Base-by-base conservation (phyloP, 1,140 invertebrate genomes). In the Drosophila ananassae region DNA sequence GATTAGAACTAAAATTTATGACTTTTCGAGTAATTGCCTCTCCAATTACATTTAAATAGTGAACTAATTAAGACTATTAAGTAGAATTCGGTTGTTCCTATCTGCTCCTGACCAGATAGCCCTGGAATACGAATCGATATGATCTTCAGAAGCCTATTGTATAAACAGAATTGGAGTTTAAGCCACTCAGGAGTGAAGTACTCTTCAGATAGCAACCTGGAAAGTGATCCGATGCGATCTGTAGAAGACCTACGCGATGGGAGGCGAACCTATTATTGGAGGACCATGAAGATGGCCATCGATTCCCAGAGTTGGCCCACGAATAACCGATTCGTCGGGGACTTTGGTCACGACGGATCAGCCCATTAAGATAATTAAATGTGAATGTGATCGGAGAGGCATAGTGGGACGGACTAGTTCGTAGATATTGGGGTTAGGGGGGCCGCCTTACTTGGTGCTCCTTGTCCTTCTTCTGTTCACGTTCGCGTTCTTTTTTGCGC, bases 401-500 rank as follows among this genome's bases (percentile, higher is more conserved):
- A 51, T 44, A 44, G 10, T 13, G 13, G 28, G 10, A 34, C 24
- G 25, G 21, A 24, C 10, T 37, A 37, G 10, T 17, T 17, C 17
- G 17, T 17, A n/a, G 3, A 37, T 32, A 12, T n/a, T 30, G 9
- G 28, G 34, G 13, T 8, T 37, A 37, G 13, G 2, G 2, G 12
- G 13, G 5, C n/a, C n/a, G 13, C 13, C 63, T 73, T 7, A 87
- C 82, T 71, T 85, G 69, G 46, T 71, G 63, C 10, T 89, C 79
- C 32, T 79, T 73, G 21, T 87, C 92, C 47, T 84, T 82, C 41
- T 80, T 77, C 12, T 80, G 90, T 48, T 92, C 92, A 37, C 92
- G 92, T 24, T 92, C 92, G 2, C 90, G 87, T 48, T 85, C 78
- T 46, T 91, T 92, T 90, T 92, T 93, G 34, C 92, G 82, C 58